These are phyloP conservation scores for Sylvia atricapilla DNA, from an alignment of 2,113 vertebrate genomes.

Conservation along the genomic window DNA sequence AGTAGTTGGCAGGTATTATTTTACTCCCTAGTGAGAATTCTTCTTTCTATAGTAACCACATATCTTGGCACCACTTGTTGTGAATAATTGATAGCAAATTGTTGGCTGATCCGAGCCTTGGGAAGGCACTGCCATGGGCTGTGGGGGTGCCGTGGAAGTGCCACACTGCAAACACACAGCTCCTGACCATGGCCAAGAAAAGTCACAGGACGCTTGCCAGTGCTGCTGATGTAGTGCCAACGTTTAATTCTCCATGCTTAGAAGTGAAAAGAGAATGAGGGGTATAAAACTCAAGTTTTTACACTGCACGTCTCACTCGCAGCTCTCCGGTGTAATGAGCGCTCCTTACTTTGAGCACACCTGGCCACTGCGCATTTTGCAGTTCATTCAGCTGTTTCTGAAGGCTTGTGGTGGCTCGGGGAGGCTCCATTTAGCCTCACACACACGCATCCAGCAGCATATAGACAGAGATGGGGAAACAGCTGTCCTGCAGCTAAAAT, in stretches of 20 bases:
- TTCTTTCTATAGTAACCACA: background rate
- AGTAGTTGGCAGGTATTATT: background rate
- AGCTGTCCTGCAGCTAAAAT: background rate
- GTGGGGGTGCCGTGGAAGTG: fast-evolving
- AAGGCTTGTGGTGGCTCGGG: fast-evolving
- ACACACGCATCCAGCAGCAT: background rate
- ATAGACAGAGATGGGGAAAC: background rate
- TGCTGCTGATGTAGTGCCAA: background rate
- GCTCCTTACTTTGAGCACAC: background rate
- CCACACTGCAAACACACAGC: fast-evolving
- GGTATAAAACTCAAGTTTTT: background rate
- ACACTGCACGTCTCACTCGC: background rate
- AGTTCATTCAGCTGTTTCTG: background rate
- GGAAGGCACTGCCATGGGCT: fast-evolving
- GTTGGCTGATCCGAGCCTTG: background rate
- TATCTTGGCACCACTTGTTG: background rate
- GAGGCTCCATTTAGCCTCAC: background rate
- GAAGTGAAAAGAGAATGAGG: background rate
- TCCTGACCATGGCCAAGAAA: background rate
- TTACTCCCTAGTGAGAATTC: background rate
- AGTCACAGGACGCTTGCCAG: background rate
- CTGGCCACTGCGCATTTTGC: background rate
- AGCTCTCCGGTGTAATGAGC: fast-evolving
- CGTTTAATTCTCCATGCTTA: background rate
- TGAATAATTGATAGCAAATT: background rate